phyloP scores from a whole-genome alignment of 1,140 invertebrate species.

The Lethrus apterus region DNA sequence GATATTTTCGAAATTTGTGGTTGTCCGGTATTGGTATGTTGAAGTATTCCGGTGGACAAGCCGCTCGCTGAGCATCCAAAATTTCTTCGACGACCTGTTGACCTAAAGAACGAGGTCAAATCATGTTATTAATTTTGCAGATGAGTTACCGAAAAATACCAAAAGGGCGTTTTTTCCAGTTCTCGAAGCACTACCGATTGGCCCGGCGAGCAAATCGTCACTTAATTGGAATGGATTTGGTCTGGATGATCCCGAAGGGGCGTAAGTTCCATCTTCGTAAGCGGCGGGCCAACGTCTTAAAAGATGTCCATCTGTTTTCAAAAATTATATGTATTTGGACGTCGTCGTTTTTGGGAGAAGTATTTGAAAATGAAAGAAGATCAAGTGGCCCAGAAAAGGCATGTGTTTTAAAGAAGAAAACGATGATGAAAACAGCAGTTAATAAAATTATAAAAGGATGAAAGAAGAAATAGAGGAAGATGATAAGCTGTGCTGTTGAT shows the following conservation, averaged over 20 bases:
- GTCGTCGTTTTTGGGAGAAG: neutral
- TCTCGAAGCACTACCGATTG: slow-evolving; percentile 42
- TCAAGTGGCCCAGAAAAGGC: too few relatives aligned
- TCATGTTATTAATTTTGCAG: neutral
- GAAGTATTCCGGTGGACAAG: slow-evolving; percentile 53
- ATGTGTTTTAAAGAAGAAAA: neutral
- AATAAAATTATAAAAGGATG: neutral
- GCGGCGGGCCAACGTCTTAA: slow-evolving; percentile 51
- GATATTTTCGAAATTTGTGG: slow-evolving; percentile 38
- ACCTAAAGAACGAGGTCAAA: slow-evolving; percentile 35
- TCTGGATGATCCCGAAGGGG: slow-evolving; percentile 41
- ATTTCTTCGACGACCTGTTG: slow-evolving; percentile 60
- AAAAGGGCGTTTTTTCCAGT: slow-evolving; percentile 57
- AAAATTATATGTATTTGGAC: slow-evolving; percentile 11
- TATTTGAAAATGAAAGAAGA: too few relatives aligned
- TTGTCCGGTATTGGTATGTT: slow-evolving; percentile 47
- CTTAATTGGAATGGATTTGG: slow-evolving; percentile 53
- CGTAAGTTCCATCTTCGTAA: slow-evolving; percentile 58
- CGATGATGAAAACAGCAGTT: neutral
- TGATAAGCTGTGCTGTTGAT: neutral
- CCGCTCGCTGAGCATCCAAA: slow-evolving; percentile 50
- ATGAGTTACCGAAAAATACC: slow-evolving; percentile 57
- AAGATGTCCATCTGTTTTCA: slow-evolving; percentile 46
- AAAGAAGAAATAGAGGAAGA: neutral
- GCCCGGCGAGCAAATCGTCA: slow-evolving; percentile 46